Percentiles rank a stretch among this genome's conserved stretches.
Conservation (phyloP, 1,140 invertebrate species). For the Ostrea edulis region DNA sequence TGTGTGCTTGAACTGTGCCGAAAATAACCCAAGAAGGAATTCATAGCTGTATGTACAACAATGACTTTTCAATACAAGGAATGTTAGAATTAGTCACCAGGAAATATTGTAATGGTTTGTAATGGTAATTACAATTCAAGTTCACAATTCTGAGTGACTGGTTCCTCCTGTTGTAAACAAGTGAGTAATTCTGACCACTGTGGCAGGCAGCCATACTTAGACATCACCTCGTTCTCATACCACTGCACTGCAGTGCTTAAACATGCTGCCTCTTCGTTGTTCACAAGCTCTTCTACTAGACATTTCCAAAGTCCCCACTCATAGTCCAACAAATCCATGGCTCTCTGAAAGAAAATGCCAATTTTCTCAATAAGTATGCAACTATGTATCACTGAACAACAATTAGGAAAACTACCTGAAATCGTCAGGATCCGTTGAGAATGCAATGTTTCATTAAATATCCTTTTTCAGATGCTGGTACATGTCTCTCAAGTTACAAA, state of each 20-base stretch:
- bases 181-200: background rate
- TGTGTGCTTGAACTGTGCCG: too few species aligned
- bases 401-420: too few species aligned
- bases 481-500: too few species aligned
- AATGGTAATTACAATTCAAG: background rate
- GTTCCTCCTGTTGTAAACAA: background rate
- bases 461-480: too few species aligned
- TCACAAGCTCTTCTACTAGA: background rate
- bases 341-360: background rate
- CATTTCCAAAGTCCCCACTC: background rate
- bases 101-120: too few species aligned
- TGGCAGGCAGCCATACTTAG: background rate
- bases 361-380: background rate
- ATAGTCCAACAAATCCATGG: background rate
- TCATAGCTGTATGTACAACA: too few species aligned
- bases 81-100: too few species aligned
- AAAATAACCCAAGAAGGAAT: too few species aligned
- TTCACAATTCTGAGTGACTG: background rate
- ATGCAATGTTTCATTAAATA: too few species aligned
- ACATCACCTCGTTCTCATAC: background rate
- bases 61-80: too few species aligned
- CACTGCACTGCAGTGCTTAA: background rate
- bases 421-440: too few species aligned
- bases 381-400: too few species aligned
- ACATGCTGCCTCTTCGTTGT: background rate